These are phyloP conservation scores for Pseudomugil tenellus DNA, from an alignment of 2,797 vertebrate genomes.

Conservation along the genomic window DNA sequence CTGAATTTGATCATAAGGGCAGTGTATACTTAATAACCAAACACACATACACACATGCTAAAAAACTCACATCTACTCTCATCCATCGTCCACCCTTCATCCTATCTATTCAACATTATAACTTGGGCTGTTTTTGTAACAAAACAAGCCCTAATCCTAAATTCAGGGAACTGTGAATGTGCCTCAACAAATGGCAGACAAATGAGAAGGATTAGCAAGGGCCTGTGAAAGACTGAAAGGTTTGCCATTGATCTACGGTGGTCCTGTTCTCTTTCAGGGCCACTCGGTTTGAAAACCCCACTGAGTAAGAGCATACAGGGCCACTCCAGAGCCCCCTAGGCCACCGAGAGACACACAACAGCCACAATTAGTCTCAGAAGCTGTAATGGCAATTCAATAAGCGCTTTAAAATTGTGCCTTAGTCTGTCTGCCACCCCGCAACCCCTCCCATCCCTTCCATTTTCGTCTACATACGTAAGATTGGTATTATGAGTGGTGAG, in stretches of 20 bases:
- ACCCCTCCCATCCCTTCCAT: constrained; percentile 70
- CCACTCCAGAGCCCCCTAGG: constrained; percentile 80
- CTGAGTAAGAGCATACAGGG: constrained; percentile 82
- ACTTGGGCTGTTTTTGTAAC: constrained; percentile 85
- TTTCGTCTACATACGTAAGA: constrained; percentile 80
- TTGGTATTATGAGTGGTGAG: constrained; percentile 80
- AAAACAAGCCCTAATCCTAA: constrained; percentile 86
- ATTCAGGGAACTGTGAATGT: constrained; percentile 84
- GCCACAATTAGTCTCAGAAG: constrained; percentile 84
- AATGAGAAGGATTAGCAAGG: constrained; percentile 84
- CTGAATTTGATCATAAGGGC: constrained; percentile 41
- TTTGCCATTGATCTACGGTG: constrained; percentile 86
- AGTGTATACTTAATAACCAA: constrained; percentile 41
- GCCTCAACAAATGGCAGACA: constrained; percentile 85
- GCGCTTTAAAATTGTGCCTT: constrained; percentile 80
- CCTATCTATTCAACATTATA: constrained; percentile 79
- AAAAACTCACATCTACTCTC: constrained; percentile 58
- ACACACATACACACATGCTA: constrained; percentile 46
- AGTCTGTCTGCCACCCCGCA: constrained; percentile 68
- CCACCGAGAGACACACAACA: constrained; percentile 80
- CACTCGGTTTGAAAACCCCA: constrained; percentile 82
- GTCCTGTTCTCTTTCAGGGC: constrained; percentile 83
- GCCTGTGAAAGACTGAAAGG: constrained; percentile 82
- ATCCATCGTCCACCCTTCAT: constrained; percentile 67
- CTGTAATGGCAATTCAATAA: constrained; percentile 83